These are phyloP conservation scores for Ibidorhyncha struthersii DNA, from an alignment of 2,113 vertebrate species.

Conservation along the genomic window DNA sequence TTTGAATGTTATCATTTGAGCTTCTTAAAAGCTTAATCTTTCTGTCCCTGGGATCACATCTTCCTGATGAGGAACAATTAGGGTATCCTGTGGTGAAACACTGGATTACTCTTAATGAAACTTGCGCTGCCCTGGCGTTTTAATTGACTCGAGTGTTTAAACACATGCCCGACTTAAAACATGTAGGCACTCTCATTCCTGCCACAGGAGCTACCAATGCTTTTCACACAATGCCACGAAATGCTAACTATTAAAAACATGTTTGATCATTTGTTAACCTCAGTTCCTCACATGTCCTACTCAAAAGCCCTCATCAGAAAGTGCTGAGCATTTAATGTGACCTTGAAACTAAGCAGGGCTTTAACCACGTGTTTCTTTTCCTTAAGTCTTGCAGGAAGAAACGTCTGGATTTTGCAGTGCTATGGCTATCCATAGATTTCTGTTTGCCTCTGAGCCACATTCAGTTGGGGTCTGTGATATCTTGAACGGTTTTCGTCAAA, in stretches of 20 bases:
- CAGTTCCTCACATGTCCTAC: background rate
- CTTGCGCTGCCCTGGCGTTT: background rate
- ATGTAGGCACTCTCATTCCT: background rate
- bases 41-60: conserved; percentile 4
- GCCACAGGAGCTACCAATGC: background rate
- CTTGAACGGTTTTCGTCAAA: background rate
- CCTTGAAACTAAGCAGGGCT: background rate
- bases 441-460: background rate
- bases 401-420: background rate
- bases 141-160: background rate
- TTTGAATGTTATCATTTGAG: conserved; percentile 11
- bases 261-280: background rate
- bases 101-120: background rate
- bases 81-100: conserved; percentile 30
- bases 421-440: background rate
- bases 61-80: background rate
- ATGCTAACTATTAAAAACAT: background rate
- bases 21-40: conserved; percentile 19
- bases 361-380: background rate
- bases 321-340: background rate
- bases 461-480: background rate
- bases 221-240: background rate
- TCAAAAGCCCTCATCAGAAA: background rate
- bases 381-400: background rate
- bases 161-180: background rate